A percentile compares a stretch with the other conserved stretches of the same genome.
phyloP scores from a whole-genome alignment of 2,888 invertebrate species.

The Melangyna quadrimaculata region DNA sequence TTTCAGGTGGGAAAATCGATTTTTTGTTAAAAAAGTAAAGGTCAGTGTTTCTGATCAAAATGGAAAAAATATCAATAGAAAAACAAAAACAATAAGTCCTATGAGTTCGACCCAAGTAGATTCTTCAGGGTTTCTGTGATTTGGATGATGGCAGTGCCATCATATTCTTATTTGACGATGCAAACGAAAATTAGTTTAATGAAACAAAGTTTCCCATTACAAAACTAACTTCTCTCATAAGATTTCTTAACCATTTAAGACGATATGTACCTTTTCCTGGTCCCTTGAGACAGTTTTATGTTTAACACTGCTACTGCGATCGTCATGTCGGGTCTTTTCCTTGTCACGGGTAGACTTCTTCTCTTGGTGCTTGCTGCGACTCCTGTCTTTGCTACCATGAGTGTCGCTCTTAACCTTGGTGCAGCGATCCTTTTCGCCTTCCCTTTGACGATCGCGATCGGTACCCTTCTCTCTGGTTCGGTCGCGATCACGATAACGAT shows the following conservation, averaged over 20 bases:
- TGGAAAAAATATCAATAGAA: no score
- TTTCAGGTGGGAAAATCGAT: no score
- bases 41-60: no score
- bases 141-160: no score
- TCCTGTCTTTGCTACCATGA: slow-evolving; percentile 30
- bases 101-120: no score
- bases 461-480: slow-evolving; percentile 68
- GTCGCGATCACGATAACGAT: slow-evolving; percentile 74
- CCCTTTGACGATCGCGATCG: slow-evolving; percentile 54
- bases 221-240: background rate
- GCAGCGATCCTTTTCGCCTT: slow-evolving; percentile 48
- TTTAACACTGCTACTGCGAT: slow-evolving; percentile 61
- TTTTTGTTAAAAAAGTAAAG: no score
- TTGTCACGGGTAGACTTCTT: slow-evolving; percentile 65
- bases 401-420: slow-evolving; percentile 40
- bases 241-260: background rate
- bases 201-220: background rate
- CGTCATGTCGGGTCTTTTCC: slow-evolving; percentile 71
- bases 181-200: no score
- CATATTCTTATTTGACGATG: no score
- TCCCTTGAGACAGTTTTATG: slow-evolving; percentile 71
- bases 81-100: no score
- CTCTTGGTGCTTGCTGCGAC: slow-evolving; percentile 50
- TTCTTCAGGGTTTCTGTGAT: no score
- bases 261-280: slow-evolving; percentile 73